Evolutionary conservation across 2,888 invertebrate genomes (phyloP).

Genomic region (Chloroclysta siterata): DNA sequence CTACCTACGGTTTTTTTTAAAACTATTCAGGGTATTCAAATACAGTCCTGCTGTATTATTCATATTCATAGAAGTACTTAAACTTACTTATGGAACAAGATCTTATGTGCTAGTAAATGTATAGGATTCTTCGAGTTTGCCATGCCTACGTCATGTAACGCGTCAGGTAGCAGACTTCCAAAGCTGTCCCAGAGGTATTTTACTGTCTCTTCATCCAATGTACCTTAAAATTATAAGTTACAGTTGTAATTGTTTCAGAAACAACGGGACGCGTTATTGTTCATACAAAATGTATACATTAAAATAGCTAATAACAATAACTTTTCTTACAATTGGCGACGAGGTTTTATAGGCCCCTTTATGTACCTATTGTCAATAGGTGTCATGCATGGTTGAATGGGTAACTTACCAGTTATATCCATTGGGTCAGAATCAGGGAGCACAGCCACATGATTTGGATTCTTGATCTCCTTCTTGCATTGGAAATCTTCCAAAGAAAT

Average conservation of each 20-base stretch:
- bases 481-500: constrained; percentile 26
- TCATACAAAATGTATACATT: too few relatives aligned
- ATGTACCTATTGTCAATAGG: background rate
- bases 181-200: constrained; percentile 68
- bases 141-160: constrained; percentile 56
- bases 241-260: background rate
- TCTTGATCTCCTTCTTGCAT: constrained; percentile 54
- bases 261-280: background rate
- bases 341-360: background rate
- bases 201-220: constrained; percentile 54
- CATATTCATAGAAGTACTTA: background rate
- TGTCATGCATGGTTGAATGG: background rate
- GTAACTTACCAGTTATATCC: constrained; percentile 55
- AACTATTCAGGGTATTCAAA: too few relatives aligned
- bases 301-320: too few relatives aligned
- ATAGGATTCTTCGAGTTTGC: constrained; percentile 66
- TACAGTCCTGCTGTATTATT: too few relatives aligned
- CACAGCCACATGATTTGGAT: constrained; percentile 47
- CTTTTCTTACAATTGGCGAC: constrained; percentile 15
- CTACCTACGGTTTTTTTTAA: too few relatives aligned
- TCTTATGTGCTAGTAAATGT: constrained; percentile 64
- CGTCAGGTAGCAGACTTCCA: constrained; percentile 63
- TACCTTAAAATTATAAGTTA: constrained; percentile 46
- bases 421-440: constrained; percentile 51
- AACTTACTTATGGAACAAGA: constrained; percentile 63